Base-by-base conservation (phyloP, 2,888 invertebrate genomes). In the Sphaeridia pumilis region DNA sequence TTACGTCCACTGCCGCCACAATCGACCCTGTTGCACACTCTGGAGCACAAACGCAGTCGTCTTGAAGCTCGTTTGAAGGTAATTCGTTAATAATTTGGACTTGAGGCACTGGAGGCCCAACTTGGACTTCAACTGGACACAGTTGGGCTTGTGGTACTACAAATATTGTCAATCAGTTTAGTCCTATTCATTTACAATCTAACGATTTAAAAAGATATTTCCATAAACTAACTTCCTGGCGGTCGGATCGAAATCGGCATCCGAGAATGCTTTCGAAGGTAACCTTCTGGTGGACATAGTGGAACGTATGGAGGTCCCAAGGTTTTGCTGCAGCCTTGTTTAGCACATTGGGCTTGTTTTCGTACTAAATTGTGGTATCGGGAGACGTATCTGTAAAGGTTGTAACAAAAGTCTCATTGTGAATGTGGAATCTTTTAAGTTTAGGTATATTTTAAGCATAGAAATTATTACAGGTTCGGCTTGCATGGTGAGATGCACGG, bases 241-340 rank as follows among this genome's bases (percentile, higher is more conserved):
- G 59, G 54, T 26, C 49, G 54, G 17, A 64, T 49, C 2, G 62
- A 56, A 14, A 63, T 63, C 2, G 61, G 63, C 24, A 49, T 54
- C 36, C 79, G 78, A 31, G 76, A 70, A 20, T 78, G 75, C 66
- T 82, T 83, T 65, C 77, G 79, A 25, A 84, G 68, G 66, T 74
- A 84, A 3, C 78, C 68, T 2, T 75, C 72, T 0, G 84, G 82
- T 20, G 76, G 70, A 46, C 75, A 74, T 0, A 78, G 61, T 1
- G 78, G 78, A 5, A 77, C 75, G 63, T 79, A 76, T 1, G 83
- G 78, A 63, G 78, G 76, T 0, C 84, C 84, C 75, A 84, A 81
- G 1, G 80, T 81, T 43, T 49, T 54, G 25, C n/a, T 55, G 35
- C 54, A 54, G 17, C 61, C 60, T 2, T 35, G 52, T 42, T 63